These are phyloP conservation scores for Myiotriccus ornatus DNA, from an alignment of 2,797 vertebrate species.

Conservation along the genomic window DNA sequence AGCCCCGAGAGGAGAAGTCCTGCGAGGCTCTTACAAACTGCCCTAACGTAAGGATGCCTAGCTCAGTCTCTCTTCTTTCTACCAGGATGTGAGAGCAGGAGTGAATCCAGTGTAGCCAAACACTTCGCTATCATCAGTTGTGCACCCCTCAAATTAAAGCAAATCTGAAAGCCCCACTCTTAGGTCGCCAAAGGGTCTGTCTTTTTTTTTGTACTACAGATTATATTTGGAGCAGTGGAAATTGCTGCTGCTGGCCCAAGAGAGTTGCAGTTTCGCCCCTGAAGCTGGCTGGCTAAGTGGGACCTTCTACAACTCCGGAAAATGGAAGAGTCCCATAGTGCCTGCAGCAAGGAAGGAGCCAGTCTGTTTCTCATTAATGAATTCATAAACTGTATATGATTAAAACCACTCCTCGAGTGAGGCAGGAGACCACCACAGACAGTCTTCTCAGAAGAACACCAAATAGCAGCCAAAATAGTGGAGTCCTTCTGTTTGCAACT, in stretches of 20 bases:
- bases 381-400: not conserved
- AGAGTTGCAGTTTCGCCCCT: not conserved
- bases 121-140: not conserved
- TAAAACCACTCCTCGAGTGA: not conserved
- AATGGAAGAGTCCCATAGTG: not conserved
- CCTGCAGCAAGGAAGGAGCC: not conserved
- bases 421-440: not conserved
- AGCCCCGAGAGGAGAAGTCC: not conserved
- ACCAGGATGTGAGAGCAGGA: not conserved
- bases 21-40: not conserved
- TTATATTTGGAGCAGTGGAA: not conserved
- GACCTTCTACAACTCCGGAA: not conserved
- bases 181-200: rapidly evolving
- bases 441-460: not conserved
- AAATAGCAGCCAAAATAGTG: rapidly evolving
- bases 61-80: not conserved
- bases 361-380: not conserved
- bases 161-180: not conserved
- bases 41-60: not conserved
- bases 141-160: not conserved
- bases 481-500: not conserved
- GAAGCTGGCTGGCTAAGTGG: not conserved
- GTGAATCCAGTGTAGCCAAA: too few relatives aligned
- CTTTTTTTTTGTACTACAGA: not conserved
- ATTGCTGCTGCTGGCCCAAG: not conserved